Percentiles rank a stretch among this genome's conserved stretches.
Evolutionary conservation across 2,113 vertebrate genomes (phyloP).

Genomic region (Zosterops hypoxanthus): DNA sequence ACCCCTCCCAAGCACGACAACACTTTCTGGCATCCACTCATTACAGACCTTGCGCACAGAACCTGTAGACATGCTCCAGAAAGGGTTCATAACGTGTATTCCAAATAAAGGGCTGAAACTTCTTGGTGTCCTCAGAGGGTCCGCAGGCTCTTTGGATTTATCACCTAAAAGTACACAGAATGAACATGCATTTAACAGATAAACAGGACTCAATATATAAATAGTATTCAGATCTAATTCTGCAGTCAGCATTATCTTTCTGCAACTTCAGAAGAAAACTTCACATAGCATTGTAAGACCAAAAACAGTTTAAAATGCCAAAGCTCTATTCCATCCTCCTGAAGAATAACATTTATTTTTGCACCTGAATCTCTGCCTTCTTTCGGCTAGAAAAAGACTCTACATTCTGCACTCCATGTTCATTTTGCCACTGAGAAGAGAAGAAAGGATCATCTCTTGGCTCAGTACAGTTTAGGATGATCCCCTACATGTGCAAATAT

Average conservation of each 20-base stretch:
- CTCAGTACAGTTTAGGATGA: neutral
- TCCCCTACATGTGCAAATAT: rapidly evolving
- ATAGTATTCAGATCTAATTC: neutral
- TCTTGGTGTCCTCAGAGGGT: slow-evolving; percentile 53
- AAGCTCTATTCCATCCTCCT: neutral
- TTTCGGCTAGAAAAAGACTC: neutral
- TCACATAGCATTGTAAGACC: neutral
- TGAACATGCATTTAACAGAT: neutral
- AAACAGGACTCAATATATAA: neutral
- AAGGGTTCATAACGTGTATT: slow-evolving; percentile 92
- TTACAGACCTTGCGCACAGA: slow-evolving; percentile 86
- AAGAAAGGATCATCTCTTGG: neutral
- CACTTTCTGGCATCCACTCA: neutral
- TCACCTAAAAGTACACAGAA: slow-evolving; percentile 27
- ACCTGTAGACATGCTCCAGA: slow-evolving; percentile 97
- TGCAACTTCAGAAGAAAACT: neutral
- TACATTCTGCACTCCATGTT: neutral
- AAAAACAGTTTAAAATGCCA: neutral
- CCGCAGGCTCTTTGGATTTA: slow-evolving; percentile 36
- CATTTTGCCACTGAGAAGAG: neutral
- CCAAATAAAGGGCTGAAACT: slow-evolving; percentile 55
- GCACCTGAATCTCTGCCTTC: neutral
- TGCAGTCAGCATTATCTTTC: neutral
- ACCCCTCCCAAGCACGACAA: neutral
- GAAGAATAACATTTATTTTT: neutral